Percentiles rank a stretch among this genome's conserved stretches.
Conservation (phyloP, 23 tunicate genomes). For the Diplosoma virens region DNA sequence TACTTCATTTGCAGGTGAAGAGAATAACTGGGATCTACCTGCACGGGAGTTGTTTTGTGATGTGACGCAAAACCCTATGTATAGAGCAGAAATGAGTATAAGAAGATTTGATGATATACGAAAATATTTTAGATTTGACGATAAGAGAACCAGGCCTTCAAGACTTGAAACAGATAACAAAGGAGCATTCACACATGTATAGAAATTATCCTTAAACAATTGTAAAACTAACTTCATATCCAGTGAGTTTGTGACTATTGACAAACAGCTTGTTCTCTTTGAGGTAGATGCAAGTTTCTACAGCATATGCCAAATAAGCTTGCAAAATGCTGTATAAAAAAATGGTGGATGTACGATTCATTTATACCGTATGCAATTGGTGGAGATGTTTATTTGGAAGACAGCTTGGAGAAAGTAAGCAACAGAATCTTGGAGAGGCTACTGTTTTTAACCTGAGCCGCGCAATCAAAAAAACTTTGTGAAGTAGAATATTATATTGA, state of each 20-base stretch:
- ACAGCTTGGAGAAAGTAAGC: not conserved
- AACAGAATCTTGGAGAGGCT: too few species aligned
- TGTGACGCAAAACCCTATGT: too few species aligned
- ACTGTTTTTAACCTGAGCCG: not conserved
- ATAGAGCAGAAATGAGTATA: too few species aligned
- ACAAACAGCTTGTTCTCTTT: too few species aligned
- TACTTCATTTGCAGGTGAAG: not conserved
- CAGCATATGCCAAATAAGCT: not conserved
- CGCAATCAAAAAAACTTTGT: too few species aligned
- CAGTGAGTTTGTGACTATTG: too few species aligned
- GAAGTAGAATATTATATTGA: not conserved
- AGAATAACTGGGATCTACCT: not conserved
- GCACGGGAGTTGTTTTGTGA: not conserved
- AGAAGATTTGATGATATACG: too few species aligned
- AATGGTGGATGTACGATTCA: not conserved
- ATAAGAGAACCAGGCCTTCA: too few species aligned
- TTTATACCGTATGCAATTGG: not conserved
- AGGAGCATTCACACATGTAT: not conserved
- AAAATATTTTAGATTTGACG: too few species aligned
- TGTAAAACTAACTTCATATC: too few species aligned
- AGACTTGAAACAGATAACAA: too few species aligned
- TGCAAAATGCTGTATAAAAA: not conserved
- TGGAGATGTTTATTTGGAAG: not conserved
- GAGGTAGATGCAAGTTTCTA: not conserved
- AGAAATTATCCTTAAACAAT: too few species aligned